Evolutionary conservation across 2,888 invertebrate species (phyloP).

Genomic region (Scrobipalpa atriplicella): DNA sequence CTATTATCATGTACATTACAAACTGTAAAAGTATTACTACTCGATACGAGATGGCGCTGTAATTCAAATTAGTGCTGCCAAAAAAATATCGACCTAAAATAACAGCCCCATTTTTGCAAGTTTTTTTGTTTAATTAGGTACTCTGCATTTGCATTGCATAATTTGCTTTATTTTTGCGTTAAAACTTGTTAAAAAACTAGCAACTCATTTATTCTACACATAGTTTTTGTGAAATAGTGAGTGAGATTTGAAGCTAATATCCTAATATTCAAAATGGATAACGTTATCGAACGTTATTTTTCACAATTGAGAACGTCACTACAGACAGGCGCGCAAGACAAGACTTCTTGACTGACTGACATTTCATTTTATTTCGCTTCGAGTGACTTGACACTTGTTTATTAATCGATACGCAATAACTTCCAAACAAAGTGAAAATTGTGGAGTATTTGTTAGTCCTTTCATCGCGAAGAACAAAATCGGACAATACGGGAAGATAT

Average conservation of each 20-base stretch:
- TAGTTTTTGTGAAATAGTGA: background rate
- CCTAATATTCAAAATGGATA: background rate
- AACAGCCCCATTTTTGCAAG: background rate
- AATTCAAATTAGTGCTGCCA: background rate
- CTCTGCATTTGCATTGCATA: too few species aligned
- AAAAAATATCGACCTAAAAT: background rate
- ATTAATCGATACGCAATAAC: slow-evolving; percentile 67
- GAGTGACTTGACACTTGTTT: slow-evolving; percentile 65
- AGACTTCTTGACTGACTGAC: background rate
- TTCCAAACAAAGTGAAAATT: slow-evolving; percentile 71
- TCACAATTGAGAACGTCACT: background rate
- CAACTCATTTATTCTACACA: too few species aligned
- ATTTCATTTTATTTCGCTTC: slow-evolving; percentile 17
- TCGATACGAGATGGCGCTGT: slow-evolving; percentile 1
- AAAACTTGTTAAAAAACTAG: too few species aligned
- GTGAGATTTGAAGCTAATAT: too few species aligned
- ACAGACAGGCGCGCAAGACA: background rate
- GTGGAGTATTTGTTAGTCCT: slow-evolving; percentile 57
- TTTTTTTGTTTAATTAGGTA: too few species aligned
- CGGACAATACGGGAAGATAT: slow-evolving; percentile 47
- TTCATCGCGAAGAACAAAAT: slow-evolving; percentile 49
- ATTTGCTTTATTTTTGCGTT: too few species aligned
- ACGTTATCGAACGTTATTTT: slow-evolving; percentile 1
- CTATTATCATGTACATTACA: background rate
- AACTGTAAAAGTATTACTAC: slow-evolving; percentile 4